Evolutionary conservation across 1,140 invertebrate species (phyloP), one percentile per base, ranked within the genome.

Genomic region (Drosophila subpulchrella): DNA sequence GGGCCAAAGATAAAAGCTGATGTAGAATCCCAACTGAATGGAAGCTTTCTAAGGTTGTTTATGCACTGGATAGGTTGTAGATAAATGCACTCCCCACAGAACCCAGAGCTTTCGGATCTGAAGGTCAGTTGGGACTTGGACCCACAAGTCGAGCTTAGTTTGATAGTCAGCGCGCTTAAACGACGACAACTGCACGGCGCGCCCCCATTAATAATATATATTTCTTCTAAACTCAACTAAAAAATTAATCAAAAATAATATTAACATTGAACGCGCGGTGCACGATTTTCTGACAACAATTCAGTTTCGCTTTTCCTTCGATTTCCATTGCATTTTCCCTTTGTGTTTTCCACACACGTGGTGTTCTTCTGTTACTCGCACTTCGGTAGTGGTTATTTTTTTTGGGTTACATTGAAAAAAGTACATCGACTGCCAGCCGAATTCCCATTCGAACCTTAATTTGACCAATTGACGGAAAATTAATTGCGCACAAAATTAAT

Each of bases 101-200:
- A 36, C 27, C 15, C 8, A 17, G 24, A 70, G 68, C 72, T 61
- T 82, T 56, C 3, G 30, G 15, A 42, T 27, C 30, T 83, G 83
- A 86, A 86, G 83, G 79, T 88, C 83, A 88, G 84, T 62, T 59
- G 75, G 84, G 79, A 88, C 84, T 74, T 70, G 62, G 77, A 48
- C 57, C 53, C 44, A 54, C 38, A 12, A 2, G 41, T 44, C n/a
- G 34, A 54, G 51, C 39, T 68, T 57, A 66, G 61, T 53, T 17
- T 30, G 30, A 65, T 54, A 89, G 84, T 88, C 72, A 57, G 65
- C 81, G 72, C 84, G 84, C 75, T 77, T 88, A 46, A 89, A 88
- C 83, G 79, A 88, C 75, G 63, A 89, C 60, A 66, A 83, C 60
- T 56, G 67, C 84, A 89, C 67, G 66, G 58, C 58, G 73, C 59